phyloP scores from a whole-genome alignment of 2,888 invertebrate species.

The Eupithecia exiguata region DNA sequence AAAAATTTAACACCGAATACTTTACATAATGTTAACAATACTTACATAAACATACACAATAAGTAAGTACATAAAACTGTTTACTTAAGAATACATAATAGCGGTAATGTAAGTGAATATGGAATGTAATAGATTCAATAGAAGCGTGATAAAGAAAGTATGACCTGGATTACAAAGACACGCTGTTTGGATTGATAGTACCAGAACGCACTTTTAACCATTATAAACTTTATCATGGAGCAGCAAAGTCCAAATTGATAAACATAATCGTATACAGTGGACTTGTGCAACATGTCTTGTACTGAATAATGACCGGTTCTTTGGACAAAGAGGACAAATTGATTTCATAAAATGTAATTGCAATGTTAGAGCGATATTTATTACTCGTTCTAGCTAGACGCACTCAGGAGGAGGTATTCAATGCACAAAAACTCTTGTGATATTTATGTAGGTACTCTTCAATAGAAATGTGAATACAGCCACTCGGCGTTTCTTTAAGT shows the following conservation, averaged over 20 bases:
- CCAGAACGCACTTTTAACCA: constrained; percentile 23
- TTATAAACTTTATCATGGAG: constrained; percentile 34
- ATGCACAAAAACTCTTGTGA: neutral
- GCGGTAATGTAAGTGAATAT: constrained; percentile 45
- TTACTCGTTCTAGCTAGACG: neutral
- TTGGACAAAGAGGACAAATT: constrained; percentile 20
- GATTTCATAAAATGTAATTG: constrained; percentile 17
- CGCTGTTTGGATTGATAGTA: constrained; percentile 36
- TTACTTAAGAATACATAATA: constrained; percentile 47
- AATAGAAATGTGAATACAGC: neutral
- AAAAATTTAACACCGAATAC: constrained; percentile 68
- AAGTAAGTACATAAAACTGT: constrained; percentile 11
- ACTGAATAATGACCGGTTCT: constrained; percentile 26
- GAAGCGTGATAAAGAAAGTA: constrained; percentile 49
- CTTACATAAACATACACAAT: constrained; percentile 42
- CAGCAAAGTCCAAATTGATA: constrained; percentile 35
- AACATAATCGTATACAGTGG: constrained; percentile 11
- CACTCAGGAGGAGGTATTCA: neutral
- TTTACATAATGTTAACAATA: constrained; percentile 48
- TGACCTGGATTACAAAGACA: constrained; percentile 38
- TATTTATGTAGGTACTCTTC: neutral
- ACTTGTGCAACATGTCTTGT: constrained; percentile 22
- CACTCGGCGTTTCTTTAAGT: neutral
- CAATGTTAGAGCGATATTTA: constrained; percentile 4
- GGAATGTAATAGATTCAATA: constrained; percentile 44